Evolutionary conservation across 2,797 vertebrate species (phyloP), one percentile per base, ranked within the genome.

Genomic region (Poeciliopsis infans): DNA sequence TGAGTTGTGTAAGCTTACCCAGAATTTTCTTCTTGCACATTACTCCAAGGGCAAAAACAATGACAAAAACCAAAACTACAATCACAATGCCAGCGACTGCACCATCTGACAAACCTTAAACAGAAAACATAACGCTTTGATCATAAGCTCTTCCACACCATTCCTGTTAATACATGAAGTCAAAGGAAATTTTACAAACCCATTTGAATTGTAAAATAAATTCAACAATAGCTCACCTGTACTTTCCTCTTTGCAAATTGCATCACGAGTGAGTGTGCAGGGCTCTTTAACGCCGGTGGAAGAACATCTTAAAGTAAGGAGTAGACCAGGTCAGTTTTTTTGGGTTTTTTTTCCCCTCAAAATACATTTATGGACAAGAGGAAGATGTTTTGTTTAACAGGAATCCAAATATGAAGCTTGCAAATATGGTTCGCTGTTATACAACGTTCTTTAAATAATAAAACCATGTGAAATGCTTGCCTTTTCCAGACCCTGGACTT

Each of bases 241-340:
- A 10, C 0, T 10, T 78, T 43, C 2, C 0, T 25, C 80, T 3
- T 79, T 69, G 86, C 95, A 96, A 79, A 95, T 76, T 20, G 93
- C 87, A 81, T 96, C 6, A 16, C 0, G 91, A 11, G 36, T 82
- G 39, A 0, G 0, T 3, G 49, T 84, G 66, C 95, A 96, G 16
- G 1, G 0, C 5, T 11, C 25, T 76, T 91, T 81, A 18, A 89
- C 1, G 0, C 84, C 80, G 0, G 76, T 66, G 11, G 1, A 0
- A 1, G 2, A 79, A 86, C 95, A 96, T 13, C 95, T 96, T 71
- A 11, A 89, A 20, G 57, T 12, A 76, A 75, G 23, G 6, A 3
- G 11, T n/a, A 43, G 12, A 69, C 39, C 12, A n/a, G 3, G 23
- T 69, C 11, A 69, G 23, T 43, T 43, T n/a, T 43, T n/a, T n/a